A percentile compares a stretch with the other conserved stretches of the same genome.
Conservation (phyloP, 2,888 invertebrate genomes). For the Mantis religiosa region DNA sequence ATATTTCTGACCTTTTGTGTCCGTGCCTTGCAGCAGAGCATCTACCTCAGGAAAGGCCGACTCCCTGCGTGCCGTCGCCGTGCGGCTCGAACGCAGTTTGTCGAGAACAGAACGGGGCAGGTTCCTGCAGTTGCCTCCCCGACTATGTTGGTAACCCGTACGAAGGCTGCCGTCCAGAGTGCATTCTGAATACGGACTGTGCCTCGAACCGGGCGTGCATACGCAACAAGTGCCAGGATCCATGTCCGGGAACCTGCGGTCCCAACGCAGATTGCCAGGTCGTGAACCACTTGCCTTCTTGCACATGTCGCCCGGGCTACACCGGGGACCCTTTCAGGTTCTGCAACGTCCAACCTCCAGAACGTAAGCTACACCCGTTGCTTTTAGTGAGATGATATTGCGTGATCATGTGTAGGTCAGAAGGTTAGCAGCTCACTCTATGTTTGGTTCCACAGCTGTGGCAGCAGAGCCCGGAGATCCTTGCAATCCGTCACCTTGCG, state of each 20-base stretch:
- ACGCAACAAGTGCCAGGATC: conserved; percentile 71
- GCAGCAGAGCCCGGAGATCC: conserved; percentile 40
- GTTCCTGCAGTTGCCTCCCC: conserved; percentile 56
- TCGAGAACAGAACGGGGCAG: conserved; percentile 44
- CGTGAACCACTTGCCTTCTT: conserved; percentile 57
- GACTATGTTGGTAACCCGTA: conserved; percentile 49
- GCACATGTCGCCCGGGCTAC: conserved; percentile 52
- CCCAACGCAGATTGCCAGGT: conserved; percentile 66
- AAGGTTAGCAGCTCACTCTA: background rate
- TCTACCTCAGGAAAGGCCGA: conserved; percentile 29
- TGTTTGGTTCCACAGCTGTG: background rate
- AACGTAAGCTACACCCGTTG: conserved; percentile 40
- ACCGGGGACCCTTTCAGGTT: conserved; percentile 66
- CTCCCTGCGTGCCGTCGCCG: conserved; percentile 42
- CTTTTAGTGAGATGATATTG: background rate
- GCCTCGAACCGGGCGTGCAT: conserved; percentile 66
- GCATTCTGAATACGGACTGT: conserved; percentile 68
- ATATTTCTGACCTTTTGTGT: conserved; percentile 57
- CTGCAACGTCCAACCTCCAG: conserved; percentile 46
- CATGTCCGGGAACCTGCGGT: conserved; percentile 73
- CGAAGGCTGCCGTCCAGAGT: conserved; percentile 72
- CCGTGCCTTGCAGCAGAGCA: background rate
- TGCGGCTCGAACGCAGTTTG: conserved; percentile 49
- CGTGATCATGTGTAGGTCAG: background rate
- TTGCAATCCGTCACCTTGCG: conserved; percentile 63